Conservation (phyloP, 2,888 invertebrate genomes). For the Clunio marinus region DNA sequence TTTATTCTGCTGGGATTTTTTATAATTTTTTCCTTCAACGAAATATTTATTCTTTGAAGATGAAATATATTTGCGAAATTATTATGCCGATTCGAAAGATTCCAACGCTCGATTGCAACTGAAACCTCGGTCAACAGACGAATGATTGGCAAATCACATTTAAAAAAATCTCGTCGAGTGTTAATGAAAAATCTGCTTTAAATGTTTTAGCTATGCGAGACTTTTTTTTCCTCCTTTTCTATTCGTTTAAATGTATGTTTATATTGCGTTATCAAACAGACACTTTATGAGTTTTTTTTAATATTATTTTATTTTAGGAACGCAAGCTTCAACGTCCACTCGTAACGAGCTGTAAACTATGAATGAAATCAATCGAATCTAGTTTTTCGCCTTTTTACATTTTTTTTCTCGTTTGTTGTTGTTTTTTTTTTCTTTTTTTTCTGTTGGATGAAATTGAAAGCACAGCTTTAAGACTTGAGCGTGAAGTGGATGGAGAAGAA, state of each 20-base stretch:
- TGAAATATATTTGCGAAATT: not conserved
- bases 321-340: not conserved
- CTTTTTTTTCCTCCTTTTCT: too few species aligned
- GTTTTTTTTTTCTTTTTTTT: too few species aligned
- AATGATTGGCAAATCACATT: constrained; percentile 17
- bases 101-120: constrained; percentile 35
- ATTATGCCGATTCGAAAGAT: constrained; percentile 27
- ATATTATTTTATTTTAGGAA: too few species aligned
- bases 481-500: not conserved
- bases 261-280: not conserved
- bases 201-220: too few species aligned
- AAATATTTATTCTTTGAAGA: not conserved
- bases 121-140: constrained; percentile 15
- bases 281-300: too few species aligned
- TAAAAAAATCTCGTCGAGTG: not conserved
- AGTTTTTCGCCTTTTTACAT: constrained; percentile 1
- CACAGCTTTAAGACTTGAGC: not conserved
- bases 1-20: too few species aligned
- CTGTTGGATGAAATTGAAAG: constrained; percentile 19
- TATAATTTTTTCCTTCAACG: too few species aligned
- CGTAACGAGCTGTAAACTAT: not conserved
- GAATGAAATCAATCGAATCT: constrained; percentile 22
- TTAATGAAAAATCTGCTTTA: constrained; percentile 10
- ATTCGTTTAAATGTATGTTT: not conserved
- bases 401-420: not conserved